A percentile compares a stretch with the other conserved stretches of the same genome.
Conservation (phyloP, 2,113 vertebrate genomes). For the Pithys albifrons region DNA sequence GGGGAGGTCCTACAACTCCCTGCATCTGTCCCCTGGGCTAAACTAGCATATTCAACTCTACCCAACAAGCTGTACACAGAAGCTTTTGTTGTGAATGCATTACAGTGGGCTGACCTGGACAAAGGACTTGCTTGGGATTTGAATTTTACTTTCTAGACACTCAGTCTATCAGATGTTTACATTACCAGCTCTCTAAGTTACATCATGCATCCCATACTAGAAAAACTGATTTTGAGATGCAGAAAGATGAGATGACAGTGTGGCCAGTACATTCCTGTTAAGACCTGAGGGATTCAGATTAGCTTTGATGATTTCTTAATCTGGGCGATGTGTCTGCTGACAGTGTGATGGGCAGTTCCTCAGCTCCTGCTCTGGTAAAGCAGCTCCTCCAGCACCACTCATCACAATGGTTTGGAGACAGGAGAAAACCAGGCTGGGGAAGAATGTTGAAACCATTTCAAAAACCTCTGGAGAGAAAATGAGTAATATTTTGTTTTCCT, state of each 20-base stretch:
- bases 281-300: not conserved
- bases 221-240: not conserved
- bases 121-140: not conserved
- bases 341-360: not conserved
- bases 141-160: not conserved
- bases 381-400: not conserved
- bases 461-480: conserved; percentile 46
- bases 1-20: not conserved
- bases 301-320: not conserved
- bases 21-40: not conserved
- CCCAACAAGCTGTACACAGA: not conserved
- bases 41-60: not conserved
- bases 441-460: conserved; percentile 39
- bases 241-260: not conserved
- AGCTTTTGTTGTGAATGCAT: rapidly evolving
- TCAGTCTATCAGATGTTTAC: not conserved
- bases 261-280: not conserved
- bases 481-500: conserved; percentile 52
- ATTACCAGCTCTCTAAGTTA: not conserved
- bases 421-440: conserved; percentile 3
- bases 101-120: not conserved
- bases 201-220: not conserved
- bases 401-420: not conserved
- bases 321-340: not conserved
- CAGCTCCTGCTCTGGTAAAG: not conserved